Conservation (phyloP, 2,113 vertebrate genomes). For the Xiphophorus hellerii region DNA sequence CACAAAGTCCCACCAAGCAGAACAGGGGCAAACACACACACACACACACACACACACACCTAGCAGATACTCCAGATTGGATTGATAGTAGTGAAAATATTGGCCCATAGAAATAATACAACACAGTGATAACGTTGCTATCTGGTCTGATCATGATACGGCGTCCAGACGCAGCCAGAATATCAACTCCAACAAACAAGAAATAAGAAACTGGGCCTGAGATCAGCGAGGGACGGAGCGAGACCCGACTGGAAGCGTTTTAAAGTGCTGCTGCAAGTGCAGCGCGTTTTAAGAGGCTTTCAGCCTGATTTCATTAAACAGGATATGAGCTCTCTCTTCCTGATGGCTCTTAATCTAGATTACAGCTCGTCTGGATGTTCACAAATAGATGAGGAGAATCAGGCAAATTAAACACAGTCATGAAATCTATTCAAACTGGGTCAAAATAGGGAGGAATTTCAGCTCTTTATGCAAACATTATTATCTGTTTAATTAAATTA, state of each 20-base stretch:
- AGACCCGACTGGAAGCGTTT: slow-evolving; percentile 41
- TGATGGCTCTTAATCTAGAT: slow-evolving; percentile 73
- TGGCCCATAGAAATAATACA: slow-evolving; percentile 82
- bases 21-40: slow-evolving; percentile 42
- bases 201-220: slow-evolving; percentile 63
- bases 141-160: slow-evolving; percentile 69
- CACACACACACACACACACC: slow-evolving; percentile 39
- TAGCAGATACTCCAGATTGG: slow-evolving; percentile 78
- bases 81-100: slow-evolving; percentile 78
- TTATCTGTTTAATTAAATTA: slow-evolving; percentile 83
- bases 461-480: slow-evolving; percentile 63
- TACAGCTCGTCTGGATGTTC: slow-evolving; percentile 66
- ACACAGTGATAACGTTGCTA: slow-evolving; percentile 71
- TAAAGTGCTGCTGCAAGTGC: slow-evolving; percentile 58
- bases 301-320: slow-evolving; percentile 72
- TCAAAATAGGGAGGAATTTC: slow-evolving; percentile 58
- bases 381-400: slow-evolving; percentile 66
- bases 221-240: slow-evolving; percentile 52
- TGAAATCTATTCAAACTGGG: slow-evolving; percentile 68
- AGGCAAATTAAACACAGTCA: slow-evolving; percentile 67
- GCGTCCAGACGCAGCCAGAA: slow-evolving; percentile 69
- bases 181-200: slow-evolving; percentile 76
- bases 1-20: slow-evolving; percentile 56
- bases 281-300: slow-evolving; percentile 70
- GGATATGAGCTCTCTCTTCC: slow-evolving; percentile 71